Percentiles rank a stretch among this genome's conserved stretches.
Conservation (phyloP, 2,888 invertebrate species). For the Elysia crispata region DNA sequence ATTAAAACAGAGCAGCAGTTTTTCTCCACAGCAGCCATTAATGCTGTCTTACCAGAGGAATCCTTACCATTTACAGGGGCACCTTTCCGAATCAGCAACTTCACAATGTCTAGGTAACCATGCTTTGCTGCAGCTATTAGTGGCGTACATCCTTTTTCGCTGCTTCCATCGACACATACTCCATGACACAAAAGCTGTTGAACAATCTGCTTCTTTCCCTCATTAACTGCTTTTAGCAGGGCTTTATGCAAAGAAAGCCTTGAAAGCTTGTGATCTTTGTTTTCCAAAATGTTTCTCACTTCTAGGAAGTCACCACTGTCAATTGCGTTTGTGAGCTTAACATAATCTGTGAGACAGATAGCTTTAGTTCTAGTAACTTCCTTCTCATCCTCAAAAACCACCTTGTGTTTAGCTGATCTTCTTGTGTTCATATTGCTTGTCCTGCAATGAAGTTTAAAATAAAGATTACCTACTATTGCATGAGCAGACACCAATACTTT, state of each 20-base stretch:
- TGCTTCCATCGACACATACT: background rate
- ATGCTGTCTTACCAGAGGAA: slow-evolving; percentile 31
- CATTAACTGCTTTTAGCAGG: slow-evolving; percentile 13
- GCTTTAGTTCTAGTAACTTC: too few species aligned
- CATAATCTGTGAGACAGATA: too few species aligned
- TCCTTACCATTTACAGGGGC: slow-evolving; percentile 15
- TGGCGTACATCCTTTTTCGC: background rate
- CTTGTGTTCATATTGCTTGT: too few species aligned
- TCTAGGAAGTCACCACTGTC: too few species aligned
- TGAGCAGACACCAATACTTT: too few species aligned
- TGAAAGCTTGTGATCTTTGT: too few species aligned
- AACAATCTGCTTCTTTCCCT: slow-evolving; percentile 19
- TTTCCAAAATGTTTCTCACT: too few species aligned
- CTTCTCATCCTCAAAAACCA: too few species aligned
- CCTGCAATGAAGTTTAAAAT: too few species aligned
- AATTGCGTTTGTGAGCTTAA: too few species aligned
- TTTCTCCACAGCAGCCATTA: slow-evolving; percentile 22
- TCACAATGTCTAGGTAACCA: slow-evolving; percentile 33
- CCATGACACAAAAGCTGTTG: slow-evolving; percentile 19
- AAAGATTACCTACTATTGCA: too few species aligned
- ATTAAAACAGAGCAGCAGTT: slow-evolving; percentile 12
- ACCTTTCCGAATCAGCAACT: slow-evolving; percentile 17
- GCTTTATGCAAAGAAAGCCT: background rate
- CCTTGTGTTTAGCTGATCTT: too few species aligned
- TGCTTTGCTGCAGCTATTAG: slow-evolving; percentile 24